phyloP scores from a whole-genome alignment of 2,888 invertebrate species.

The Electrophaes corylata region DNA sequence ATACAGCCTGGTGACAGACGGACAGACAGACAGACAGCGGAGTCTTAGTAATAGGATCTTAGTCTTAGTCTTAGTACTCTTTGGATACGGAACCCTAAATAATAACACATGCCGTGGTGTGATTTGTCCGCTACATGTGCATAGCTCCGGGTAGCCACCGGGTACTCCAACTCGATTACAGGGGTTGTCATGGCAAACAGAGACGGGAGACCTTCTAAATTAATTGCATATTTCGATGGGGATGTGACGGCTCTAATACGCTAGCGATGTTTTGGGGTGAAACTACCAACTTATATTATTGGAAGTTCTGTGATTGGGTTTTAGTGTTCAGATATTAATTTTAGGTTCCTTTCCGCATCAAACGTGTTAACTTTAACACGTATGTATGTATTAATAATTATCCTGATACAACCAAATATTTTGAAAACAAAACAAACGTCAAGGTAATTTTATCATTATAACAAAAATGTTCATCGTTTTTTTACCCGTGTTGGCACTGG shows the following conservation, averaged over 20 bases:
- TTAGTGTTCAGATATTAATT: not conserved
- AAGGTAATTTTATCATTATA: too few species aligned
- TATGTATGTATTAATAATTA: too few species aligned
- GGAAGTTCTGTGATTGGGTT: conserved; percentile 4
- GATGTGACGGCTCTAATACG: conserved; percentile 13
- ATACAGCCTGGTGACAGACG: too few species aligned
- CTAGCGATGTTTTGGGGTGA: conserved; percentile 10
- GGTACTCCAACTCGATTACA: conserved; percentile 55
- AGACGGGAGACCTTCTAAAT: conserved; percentile 54
- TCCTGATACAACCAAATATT: too few species aligned
- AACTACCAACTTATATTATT: conserved; percentile 13
- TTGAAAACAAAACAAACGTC: too few species aligned
- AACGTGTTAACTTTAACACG: too few species aligned
- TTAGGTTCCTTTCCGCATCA: not conserved
- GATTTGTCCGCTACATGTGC: conserved; percentile 20
- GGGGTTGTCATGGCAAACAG: conserved; percentile 63
- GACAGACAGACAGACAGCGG: too few species aligned
- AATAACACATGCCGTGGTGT: not conserved
- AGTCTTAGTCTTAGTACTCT: too few species aligned
- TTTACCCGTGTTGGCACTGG: too few species aligned
- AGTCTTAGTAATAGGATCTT: too few species aligned
- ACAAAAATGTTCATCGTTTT: too few species aligned
- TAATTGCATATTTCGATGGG: conserved; percentile 55
- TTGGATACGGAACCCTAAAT: too few species aligned
- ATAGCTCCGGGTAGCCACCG: conserved; percentile 25